These are phyloP conservation scores for Helicoverpa zea DNA, from an alignment of 1,140 invertebrate species.

Conservation along the genomic window DNA sequence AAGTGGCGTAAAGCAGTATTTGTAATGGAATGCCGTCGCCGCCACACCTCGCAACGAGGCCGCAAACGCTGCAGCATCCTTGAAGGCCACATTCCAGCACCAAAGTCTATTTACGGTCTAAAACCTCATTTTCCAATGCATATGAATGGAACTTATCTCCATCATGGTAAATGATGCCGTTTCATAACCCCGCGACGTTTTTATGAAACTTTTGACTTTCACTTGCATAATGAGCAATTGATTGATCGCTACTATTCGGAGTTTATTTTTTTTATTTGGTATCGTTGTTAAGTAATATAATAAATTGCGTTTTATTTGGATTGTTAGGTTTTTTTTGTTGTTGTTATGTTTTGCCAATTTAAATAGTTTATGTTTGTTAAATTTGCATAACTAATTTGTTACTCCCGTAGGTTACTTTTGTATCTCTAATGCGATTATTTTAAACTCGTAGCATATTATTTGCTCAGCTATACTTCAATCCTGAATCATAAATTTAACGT, in stretches of 20 bases:
- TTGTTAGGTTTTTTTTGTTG: background rate
- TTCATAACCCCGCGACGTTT: slow-evolving; percentile 39
- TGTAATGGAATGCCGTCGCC: slow-evolving; percentile 76
- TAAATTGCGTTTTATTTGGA: slow-evolving; percentile 13
- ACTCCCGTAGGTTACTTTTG: too few species aligned
- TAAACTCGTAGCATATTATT: too few species aligned
- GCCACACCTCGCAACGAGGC: slow-evolving; percentile 78
- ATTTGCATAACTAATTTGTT: too few species aligned
- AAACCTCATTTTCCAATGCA: slow-evolving; percentile 78
- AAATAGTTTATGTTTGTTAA: too few species aligned
- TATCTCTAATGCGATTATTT: too few species aligned
- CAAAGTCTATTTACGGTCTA: slow-evolving; percentile 70
- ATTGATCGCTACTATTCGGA: slow-evolving; percentile 33
- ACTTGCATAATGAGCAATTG: slow-evolving; percentile 56
- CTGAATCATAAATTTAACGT: too few species aligned
- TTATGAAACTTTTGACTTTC: slow-evolving; percentile 24
- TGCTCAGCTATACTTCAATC: too few species aligned
- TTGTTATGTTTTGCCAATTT: background rate
- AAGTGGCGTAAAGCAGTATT: slow-evolving; percentile 60
- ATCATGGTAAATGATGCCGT: slow-evolving; percentile 48
- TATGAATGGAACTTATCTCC: slow-evolving; percentile 61
- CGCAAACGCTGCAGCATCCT: slow-evolving; percentile 75
- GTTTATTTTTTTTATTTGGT: background rate
- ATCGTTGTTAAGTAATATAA: slow-evolving; percentile 1
- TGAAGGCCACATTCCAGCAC: slow-evolving; percentile 83